These are phyloP conservation scores for Chloroclysta siterata DNA, from an alignment of 2,888 invertebrate genomes.

Conservation along the genomic window DNA sequence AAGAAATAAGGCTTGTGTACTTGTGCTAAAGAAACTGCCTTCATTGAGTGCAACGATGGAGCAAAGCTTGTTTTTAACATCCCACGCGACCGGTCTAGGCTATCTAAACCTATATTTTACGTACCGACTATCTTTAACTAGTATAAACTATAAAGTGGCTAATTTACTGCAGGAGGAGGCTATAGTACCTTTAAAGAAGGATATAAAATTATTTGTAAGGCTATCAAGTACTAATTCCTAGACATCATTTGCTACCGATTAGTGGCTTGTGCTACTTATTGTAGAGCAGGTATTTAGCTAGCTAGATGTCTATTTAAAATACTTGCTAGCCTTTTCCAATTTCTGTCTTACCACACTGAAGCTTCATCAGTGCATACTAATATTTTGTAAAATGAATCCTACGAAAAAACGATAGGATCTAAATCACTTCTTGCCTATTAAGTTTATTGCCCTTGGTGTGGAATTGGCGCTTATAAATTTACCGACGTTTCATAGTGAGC, in stretches of 20 bases:
- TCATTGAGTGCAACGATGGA: slow-evolving; percentile 14
- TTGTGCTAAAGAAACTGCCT: slow-evolving; percentile 4
- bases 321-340: neutral
- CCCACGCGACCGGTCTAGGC: slow-evolving; percentile 54
- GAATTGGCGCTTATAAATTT: neutral
- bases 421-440: no score
- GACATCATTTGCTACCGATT: no score
- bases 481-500: neutral
- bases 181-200: slow-evolving; percentile 2
- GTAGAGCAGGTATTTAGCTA: neutral
- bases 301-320: neutral
- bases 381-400: no score
- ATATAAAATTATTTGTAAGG: neutral
- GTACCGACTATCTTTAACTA: slow-evolving; percentile 13
- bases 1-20: neutral
- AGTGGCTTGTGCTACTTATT: neutral
- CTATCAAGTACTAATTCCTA: no score
- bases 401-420: no score
- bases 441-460: no score
- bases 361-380: neutral
- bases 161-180: slow-evolving; percentile 17
- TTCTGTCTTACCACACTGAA: neutral
- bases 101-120: slow-evolving; percentile 47
- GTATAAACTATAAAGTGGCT: slow-evolving; percentile 12
- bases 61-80: slow-evolving; percentile 36